A percentile compares a stretch with the other conserved stretches of the same genome.
These are phyloP conservation scores for Conger conger DNA, from an alignment of 2,113 vertebrate genomes.

Conservation along the genomic window DNA sequence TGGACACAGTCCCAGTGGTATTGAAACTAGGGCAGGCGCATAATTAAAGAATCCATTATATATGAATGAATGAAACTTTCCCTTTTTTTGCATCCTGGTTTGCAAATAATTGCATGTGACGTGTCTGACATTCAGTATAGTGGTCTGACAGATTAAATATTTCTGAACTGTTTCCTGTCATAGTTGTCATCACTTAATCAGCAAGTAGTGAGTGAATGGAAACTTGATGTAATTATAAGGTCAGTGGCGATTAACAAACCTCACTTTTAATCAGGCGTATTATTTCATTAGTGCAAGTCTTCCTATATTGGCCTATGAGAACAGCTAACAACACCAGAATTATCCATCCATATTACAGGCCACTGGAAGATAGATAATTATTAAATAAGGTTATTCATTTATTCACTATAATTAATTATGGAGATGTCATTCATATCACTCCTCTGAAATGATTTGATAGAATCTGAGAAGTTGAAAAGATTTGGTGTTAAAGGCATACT, in stretches of 20 bases:
- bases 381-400: not conserved
- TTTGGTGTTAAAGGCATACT: not conserved
- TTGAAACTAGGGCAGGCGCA: slow-evolving; percentile 52
- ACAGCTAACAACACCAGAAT: not conserved
- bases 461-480: not conserved
- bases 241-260: slow-evolving; percentile 5
- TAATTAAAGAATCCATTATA: slow-evolving; percentile 49
- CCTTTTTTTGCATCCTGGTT: not conserved
- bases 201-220: not conserved
- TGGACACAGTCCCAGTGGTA: slow-evolving; percentile 40
- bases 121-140: not conserved
- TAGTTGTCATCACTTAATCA: not conserved
- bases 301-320: slow-evolving; percentile 14
- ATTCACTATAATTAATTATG: not conserved
- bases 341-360: not conserved
- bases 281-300: slow-evolving; percentile 23
- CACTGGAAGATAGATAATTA: not conserved
- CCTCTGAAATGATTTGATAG: not conserved
- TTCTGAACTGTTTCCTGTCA: not conserved
- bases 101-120: not conserved
- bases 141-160: not conserved
- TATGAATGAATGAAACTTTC: slow-evolving; percentile 34
- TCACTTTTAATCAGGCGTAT: not conserved
- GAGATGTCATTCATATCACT: not conserved
- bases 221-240: slow-evolving; percentile 7